These are phyloP conservation scores for Acanthopleura granulata DNA, from an alignment of 2,888 invertebrate species.

Conservation along the genomic window DNA sequence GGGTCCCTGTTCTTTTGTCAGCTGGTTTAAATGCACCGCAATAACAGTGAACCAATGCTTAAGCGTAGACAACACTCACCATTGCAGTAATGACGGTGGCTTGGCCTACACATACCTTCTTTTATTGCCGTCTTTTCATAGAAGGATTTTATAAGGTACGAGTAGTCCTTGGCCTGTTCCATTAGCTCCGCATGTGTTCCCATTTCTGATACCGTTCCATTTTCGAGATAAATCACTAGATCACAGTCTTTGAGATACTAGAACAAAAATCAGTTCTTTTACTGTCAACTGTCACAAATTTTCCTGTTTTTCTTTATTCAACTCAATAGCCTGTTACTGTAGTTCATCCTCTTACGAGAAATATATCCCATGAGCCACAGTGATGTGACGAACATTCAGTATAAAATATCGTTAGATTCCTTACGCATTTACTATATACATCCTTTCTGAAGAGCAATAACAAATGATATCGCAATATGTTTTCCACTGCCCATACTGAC, in stretches of 20 bases:
- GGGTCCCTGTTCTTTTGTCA: too few relatives aligned
- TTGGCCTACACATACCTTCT: conserved; percentile 45
- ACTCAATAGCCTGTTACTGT: too few relatives aligned
- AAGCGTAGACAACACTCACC: too few relatives aligned
- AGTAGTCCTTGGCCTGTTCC: conserved; percentile 65
- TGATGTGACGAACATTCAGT: not conserved
- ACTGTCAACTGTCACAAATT: too few relatives aligned
- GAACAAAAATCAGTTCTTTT: conserved; percentile 25
- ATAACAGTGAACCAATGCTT: too few relatives aligned
- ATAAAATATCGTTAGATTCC: not conserved
- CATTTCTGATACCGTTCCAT: conserved; percentile 73
- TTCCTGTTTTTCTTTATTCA: too few relatives aligned
- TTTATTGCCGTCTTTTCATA: conserved; percentile 44
- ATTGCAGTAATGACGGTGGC: too few relatives aligned
- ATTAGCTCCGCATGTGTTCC: conserved; percentile 74
- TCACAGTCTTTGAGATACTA: conserved; percentile 75
- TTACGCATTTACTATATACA: too few relatives aligned
- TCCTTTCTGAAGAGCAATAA: not conserved
- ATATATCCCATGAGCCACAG: not conserved
- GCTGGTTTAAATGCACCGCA: too few relatives aligned
- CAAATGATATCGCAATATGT: not conserved
- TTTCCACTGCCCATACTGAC: conserved; percentile 29
- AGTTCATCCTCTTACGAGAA: not conserved
- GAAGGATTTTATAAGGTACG: conserved; percentile 59
- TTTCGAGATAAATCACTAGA: conserved; percentile 74